Conservation (phyloP, 2,797 vertebrate species). For the Peromyscus melanophrys region DNA sequence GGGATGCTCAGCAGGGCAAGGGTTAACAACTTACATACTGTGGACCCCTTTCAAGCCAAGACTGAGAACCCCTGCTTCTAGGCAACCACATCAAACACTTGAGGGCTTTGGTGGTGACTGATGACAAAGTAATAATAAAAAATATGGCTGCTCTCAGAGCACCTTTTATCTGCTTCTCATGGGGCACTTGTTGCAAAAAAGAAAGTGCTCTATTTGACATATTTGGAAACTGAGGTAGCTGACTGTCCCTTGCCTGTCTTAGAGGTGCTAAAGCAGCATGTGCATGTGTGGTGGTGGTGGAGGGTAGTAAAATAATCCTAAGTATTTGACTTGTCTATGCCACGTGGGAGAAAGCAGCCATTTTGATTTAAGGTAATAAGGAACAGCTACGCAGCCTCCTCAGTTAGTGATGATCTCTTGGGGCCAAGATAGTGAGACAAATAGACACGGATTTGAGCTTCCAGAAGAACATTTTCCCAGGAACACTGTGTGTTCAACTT, state of each 20-base stretch:
- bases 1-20: conserved; percentile 72
- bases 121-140: conserved; percentile 72
- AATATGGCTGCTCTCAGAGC: conserved; percentile 40
- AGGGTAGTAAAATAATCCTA: neutral
- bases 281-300: neutral
- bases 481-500: neutral
- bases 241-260: neutral
- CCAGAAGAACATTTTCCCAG: neutral
- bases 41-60: conserved; percentile 66
- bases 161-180: conserved; percentile 3
- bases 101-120: conserved; percentile 62
- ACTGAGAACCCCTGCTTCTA: conserved; percentile 69
- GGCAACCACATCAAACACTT: conserved; percentile 65
- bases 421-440: neutral
- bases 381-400: accelerated
- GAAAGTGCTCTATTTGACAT: conserved; percentile 13
- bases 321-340: neutral
- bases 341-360: neutral
- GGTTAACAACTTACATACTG: conserved; percentile 77
- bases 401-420: neutral
- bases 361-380: neutral
- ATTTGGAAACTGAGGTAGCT: conserved; percentile 81
- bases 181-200: conserved; percentile 67
- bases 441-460: neutral
- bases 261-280: neutral